Evolutionary conservation across 2,113 vertebrate species (phyloP).

Genomic region (Xiphorhynchus elegans): DNA sequence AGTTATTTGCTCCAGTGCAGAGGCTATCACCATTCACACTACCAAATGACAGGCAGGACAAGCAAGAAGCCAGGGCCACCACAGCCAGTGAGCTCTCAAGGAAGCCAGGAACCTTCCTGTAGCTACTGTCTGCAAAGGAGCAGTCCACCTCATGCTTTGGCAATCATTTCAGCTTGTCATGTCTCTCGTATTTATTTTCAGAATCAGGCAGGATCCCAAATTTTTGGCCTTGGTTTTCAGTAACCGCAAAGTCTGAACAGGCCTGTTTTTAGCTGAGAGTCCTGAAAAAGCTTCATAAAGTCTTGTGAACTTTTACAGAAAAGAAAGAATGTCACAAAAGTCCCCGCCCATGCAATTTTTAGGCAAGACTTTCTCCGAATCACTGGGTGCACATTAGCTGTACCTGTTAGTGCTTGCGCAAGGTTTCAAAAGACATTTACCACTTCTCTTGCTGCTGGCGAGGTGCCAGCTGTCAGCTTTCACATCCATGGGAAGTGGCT

Average conservation of each 20-base stretch:
- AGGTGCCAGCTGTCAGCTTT: slow-evolving; percentile 1
- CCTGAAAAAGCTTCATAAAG: not conserved
- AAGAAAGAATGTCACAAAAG: not conserved
- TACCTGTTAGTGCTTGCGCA: not conserved
- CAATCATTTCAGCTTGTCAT: not conserved
- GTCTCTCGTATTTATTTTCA: not conserved
- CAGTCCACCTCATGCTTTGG: not conserved
- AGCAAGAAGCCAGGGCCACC: not conserved
- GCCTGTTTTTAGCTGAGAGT: not conserved
- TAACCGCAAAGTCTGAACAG: not conserved
- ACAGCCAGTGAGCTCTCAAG: not conserved
- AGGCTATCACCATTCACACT: not conserved
- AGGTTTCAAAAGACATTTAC: slow-evolving; percentile 45
- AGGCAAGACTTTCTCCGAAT: not conserved
- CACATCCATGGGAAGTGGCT: slow-evolving; percentile 22
- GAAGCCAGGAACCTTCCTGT: not conserved
- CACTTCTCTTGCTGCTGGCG: not conserved
- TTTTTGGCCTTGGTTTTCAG: not conserved
- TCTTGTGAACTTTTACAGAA: not conserved
- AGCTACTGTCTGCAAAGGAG: not conserved
- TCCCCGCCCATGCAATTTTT: not conserved
- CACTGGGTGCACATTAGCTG: not conserved
- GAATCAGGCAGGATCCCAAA: not conserved
- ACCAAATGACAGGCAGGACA: not conserved
- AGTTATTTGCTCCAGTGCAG: not conserved